These are phyloP conservation scores for Adelges cooleyi DNA, from an alignment of 1,140 invertebrate species.

Conservation along the genomic window DNA sequence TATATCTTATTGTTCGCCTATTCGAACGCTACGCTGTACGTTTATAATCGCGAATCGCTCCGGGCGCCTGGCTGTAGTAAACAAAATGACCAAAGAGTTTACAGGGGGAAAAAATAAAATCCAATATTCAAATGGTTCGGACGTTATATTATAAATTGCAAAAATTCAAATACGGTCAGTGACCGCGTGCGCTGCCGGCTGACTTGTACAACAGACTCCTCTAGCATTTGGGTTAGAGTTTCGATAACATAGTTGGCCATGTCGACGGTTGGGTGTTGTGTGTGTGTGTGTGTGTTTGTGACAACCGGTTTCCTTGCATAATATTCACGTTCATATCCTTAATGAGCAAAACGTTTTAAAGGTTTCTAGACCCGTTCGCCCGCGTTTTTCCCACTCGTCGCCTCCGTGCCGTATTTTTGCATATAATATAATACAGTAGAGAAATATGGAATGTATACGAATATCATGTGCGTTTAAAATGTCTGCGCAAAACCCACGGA, in stretches of 20 bases:
- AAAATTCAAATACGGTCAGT: slow-evolving; percentile 13
- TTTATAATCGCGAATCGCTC: too few species aligned
- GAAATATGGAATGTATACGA: too few species aligned
- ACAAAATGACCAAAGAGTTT: too few species aligned
- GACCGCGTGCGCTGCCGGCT: neutral
- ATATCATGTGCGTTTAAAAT: too few species aligned
- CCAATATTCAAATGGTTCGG: too few species aligned
- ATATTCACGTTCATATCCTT: slow-evolving; percentile 25
- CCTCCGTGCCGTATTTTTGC: too few species aligned
- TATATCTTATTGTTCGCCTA: too few species aligned
- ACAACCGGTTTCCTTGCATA: slow-evolving; percentile 27
- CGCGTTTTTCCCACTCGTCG: neutral
- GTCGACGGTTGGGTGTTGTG: neutral
- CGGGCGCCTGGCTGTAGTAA: too few species aligned
- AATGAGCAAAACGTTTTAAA: slow-evolving; percentile 20
- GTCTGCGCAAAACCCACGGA: too few species aligned
- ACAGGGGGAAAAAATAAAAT: too few species aligned
- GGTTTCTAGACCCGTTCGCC: neutral
- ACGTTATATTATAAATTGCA: neutral
- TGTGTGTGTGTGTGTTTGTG: neutral
- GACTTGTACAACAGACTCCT: slow-evolving; percentile 3
- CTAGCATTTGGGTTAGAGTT: slow-evolving; percentile 22
- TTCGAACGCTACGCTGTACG: too few species aligned
- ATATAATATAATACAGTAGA: too few species aligned
- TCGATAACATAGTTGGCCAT: slow-evolving; percentile 17